Percentiles rank a stretch among this genome's conserved stretches.
Conservation (phyloP, 2,888 invertebrate genomes). For the Heliconius ismenius region DNA sequence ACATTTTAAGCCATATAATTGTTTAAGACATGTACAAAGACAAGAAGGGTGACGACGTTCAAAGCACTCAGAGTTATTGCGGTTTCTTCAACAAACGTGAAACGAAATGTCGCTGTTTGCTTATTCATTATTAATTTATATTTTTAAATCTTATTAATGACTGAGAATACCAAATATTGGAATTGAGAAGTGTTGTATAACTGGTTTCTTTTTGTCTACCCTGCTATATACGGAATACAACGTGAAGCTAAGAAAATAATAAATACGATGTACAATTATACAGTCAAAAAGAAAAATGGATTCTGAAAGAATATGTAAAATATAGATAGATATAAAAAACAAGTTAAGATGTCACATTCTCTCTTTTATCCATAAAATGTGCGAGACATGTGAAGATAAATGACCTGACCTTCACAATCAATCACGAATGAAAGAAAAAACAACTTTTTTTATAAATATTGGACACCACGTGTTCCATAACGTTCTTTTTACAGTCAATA, state of each 20-base stretch:
- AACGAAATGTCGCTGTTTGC: background rate
- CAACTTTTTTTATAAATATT: background rate
- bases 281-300: background rate
- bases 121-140: background rate
- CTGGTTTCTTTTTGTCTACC: background rate
- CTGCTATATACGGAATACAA: background rate
- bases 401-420: background rate
- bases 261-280: background rate
- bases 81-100: background rate
- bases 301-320: background rate
- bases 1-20: background rate
- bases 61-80: background rate
- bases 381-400: background rate
- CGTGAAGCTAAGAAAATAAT: background rate
- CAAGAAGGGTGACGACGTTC: background rate
- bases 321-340: background rate
- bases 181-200: background rate
- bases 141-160: background rate
- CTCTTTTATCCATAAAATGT: background rate
- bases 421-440: background rate
- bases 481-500: slow-evolving; percentile 4
- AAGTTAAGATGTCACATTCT: background rate
- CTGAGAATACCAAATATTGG: too few relatives aligned
- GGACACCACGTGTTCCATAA: background rate
- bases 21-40: background rate